phyloP scores from a whole-genome alignment of 2,797 vertebrate species.

The Argya squamiceps region DNA sequence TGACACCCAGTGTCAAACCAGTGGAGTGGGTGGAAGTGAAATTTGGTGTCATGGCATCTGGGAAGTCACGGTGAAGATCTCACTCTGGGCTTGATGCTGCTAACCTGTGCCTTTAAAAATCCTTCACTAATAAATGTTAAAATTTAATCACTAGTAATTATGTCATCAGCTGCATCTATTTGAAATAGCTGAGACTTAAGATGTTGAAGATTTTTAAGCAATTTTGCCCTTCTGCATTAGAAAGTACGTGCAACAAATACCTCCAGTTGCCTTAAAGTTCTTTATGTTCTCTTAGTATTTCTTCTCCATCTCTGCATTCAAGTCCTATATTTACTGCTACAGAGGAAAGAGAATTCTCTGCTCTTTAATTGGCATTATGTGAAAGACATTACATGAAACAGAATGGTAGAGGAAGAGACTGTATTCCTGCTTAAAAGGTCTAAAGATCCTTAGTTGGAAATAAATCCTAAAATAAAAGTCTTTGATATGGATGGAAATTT shows the following conservation, averaged over 20 bases:
- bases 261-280: conserved; percentile 33
- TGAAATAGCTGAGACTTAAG: conserved; percentile 54
- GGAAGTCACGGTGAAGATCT: background rate
- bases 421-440: background rate
- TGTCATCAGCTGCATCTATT: conserved; percentile 62
- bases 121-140: conserved; percentile 42
- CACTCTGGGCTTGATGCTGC: background rate
- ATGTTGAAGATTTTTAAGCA: conserved; percentile 63
- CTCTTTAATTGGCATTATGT: background rate
- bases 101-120: conserved; percentile 53
- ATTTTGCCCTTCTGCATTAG: conserved; percentile 61
- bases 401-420: background rate
- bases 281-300: conserved; percentile 49
- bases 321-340: background rate
- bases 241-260: conserved; percentile 35
- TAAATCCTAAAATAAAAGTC: conserved; percentile 9
- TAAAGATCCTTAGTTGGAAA: background rate
- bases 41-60: background rate
- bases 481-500: conserved; percentile 10
- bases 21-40: background rate
- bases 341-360: background rate
- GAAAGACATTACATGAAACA: background rate
- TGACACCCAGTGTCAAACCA: background rate
- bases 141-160: conserved; percentile 63
- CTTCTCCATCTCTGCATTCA: background rate